A percentile compares a stretch with the other conserved stretches of the same genome.
phyloP scores from a whole-genome alignment of 2,888 invertebrate genomes.

The Eristalinus sepulchralis region DNA sequence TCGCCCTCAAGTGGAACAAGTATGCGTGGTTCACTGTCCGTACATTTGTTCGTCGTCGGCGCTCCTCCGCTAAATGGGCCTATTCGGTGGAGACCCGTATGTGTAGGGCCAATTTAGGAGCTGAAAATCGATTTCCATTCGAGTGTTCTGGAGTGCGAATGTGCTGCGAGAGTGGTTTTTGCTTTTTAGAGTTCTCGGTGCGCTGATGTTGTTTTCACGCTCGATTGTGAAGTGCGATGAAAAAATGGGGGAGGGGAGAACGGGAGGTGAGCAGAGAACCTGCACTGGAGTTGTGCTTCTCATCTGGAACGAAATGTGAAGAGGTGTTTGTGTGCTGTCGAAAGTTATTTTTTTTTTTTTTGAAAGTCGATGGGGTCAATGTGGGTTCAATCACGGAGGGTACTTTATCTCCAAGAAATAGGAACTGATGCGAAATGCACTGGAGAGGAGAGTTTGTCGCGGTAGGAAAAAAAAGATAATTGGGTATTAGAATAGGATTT shows the following conservation, averaged over 20 bases:
- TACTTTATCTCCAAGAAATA: neutral
- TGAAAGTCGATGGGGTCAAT: neutral
- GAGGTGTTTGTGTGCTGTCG: neutral
- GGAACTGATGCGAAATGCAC: neutral
- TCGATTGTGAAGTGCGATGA: neutral
- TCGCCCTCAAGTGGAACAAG: constrained; percentile 56
- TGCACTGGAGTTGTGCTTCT: neutral
- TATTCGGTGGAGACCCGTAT: constrained; percentile 33
- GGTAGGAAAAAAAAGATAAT: too few relatives aligned
- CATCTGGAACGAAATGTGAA: neutral
- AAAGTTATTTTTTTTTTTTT: neutral
- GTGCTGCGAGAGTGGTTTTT: neutral
- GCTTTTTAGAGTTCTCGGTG: neutral
- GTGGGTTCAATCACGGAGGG: neutral
- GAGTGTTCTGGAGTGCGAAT: constrained; percentile 58
- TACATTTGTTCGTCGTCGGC: neutral
- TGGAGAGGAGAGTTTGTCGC: too few relatives aligned
- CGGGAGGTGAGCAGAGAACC: neutral
- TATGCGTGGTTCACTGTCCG: constrained; percentile 25
- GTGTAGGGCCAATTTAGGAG: constrained; percentile 53
- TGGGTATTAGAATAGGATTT: too few relatives aligned
- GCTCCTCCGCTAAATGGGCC: neutral
- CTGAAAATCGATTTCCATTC: constrained; percentile 58
- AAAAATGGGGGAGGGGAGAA: neutral
- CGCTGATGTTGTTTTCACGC: neutral